These are phyloP conservation scores for Anguilla anguilla DNA, from an alignment of 2,797 vertebrate genomes.

Conservation along the genomic window DNA sequence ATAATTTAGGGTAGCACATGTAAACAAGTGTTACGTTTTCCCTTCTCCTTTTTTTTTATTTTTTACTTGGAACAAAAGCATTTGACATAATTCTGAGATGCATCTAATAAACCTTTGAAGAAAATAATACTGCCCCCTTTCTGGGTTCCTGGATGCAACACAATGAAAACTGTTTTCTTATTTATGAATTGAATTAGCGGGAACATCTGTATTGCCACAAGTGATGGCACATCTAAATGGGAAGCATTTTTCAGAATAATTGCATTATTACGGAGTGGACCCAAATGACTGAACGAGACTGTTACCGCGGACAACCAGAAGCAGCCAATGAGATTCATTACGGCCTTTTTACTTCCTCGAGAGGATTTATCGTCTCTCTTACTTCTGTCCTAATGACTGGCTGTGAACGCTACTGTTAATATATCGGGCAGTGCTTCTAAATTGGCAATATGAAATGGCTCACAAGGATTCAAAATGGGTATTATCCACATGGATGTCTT, in stretches of 20 bases:
- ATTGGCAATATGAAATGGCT: constrained; percentile 69
- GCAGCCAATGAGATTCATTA: constrained; percentile 71
- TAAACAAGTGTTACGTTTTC: not conserved
- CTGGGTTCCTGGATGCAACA: not conserved
- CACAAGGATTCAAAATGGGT: constrained; percentile 74
- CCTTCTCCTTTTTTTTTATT: not conserved
- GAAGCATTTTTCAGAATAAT: constrained; percentile 71
- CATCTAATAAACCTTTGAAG: not conserved
- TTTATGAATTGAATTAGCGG: constrained; percentile 34
- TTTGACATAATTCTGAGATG: not conserved
- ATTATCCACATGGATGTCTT: constrained; percentile 74
- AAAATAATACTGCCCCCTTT: not conserved
- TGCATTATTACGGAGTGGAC: constrained; percentile 70
- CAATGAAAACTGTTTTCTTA: constrained; percentile 23
- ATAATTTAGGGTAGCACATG: not conserved
- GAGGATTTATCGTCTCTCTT: constrained; percentile 76
- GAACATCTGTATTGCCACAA: constrained; percentile 24
- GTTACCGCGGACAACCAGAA: constrained; percentile 69
- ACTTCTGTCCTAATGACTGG: constrained; percentile 74
- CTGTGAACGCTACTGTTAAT: constrained; percentile 66
- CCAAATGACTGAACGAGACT: constrained; percentile 75
- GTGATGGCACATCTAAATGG: constrained; percentile 49
- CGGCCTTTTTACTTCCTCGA: constrained; percentile 59
- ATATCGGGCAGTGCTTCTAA: constrained; percentile 68
- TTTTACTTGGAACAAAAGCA: not conserved